Evolutionary conservation across 2,888 invertebrate genomes (phyloP), one percentile per base, ranked within the genome.

Genomic region (Nomada hirtipes): DNA sequence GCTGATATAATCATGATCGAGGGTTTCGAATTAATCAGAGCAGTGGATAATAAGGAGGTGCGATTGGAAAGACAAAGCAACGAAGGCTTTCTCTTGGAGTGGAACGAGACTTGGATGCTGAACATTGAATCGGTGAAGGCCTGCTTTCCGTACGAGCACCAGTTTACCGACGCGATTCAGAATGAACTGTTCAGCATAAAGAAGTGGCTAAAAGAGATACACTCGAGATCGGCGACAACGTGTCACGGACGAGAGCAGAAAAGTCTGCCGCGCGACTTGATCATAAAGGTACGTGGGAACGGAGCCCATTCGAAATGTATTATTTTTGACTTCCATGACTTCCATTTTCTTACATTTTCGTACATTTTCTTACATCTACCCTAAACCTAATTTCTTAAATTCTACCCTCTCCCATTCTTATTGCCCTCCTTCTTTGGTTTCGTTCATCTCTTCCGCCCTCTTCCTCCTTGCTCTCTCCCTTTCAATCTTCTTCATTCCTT

Each of bases 131-230:
- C 96, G 1, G 95, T 96, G 52, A 96, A 97, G 91, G 96, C 95
- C 88, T 95, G 96, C 85, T 98, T 98, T 91, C 98, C 98, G 0
- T 97, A 98, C 94, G 96, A 97, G 90, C 98, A 98, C 91, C 96
- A 97, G 71, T 98, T 97, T 92, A 97, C 98, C 20, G 97, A 97
- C 81, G 97, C 98, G 0, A 96, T 98, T 78, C 98, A 98, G 91
- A 97, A 98, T 85, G 97, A 98, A 91, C 96, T 98, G 79, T 96
- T 99, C n/a, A 97, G 98, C 1, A 95, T 98, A 47, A 96, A 97
- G 91, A 99, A 99, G 93, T 99, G 99, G 99, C 94, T 99, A 73
- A 98, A 98, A 93, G 94, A 97, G 80, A 95, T 98, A 15, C 98
- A 99, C 92, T 89, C 91, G 0, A 23, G 23, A 2, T 23, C 55